Evolutionary conservation across 2,797 vertebrate genomes (phyloP).

Genomic region (Distichodus sexfasciatus): DNA sequence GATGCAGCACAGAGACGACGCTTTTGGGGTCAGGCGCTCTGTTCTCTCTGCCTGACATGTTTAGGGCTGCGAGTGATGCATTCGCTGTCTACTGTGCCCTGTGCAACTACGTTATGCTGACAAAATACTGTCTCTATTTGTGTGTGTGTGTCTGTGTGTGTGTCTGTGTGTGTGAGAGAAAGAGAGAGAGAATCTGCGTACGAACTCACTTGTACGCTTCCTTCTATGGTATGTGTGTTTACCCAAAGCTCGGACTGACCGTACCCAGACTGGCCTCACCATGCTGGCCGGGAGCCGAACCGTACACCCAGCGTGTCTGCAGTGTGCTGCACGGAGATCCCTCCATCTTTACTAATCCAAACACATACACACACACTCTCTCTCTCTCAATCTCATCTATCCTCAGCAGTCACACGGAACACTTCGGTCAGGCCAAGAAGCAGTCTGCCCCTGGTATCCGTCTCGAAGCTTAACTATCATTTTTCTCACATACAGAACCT

Average conservation of each 20-base stretch:
- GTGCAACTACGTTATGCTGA: conserved; percentile 39
- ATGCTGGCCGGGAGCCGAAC: conserved; percentile 21
- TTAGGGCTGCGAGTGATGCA: conserved; percentile 65
- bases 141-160: not conserved
- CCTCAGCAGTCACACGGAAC: not conserved
- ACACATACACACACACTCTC: not conserved
- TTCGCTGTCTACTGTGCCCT: conserved; percentile 44
- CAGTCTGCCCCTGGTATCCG: not conserved
- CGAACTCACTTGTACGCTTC: conserved; percentile 31
- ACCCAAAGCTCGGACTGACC: conserved; percentile 31
- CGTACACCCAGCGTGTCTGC: conserved; percentile 8
- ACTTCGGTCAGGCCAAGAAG: not conserved
- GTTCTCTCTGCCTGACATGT: conserved; percentile 52
- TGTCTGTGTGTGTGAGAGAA: too few species aligned
- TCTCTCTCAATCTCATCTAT: conserved; percentile 3
- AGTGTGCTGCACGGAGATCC: conserved; percentile 6
- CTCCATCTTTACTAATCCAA: conserved; percentile 19
- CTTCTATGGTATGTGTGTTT: conserved; percentile 44
- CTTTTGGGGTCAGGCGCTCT: conserved; percentile 40
- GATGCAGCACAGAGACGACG: conserved; percentile 26
- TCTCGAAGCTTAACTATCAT: conserved; percentile 3
- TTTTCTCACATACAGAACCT: not conserved
- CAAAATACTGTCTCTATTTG: conserved; percentile 9
- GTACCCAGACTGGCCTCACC: conserved; percentile 39
- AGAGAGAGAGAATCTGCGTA: too few species aligned